Evolutionary conservation across 2,797 vertebrate genomes (phyloP).

Genomic region (Sphenopsis melanotis): DNA sequence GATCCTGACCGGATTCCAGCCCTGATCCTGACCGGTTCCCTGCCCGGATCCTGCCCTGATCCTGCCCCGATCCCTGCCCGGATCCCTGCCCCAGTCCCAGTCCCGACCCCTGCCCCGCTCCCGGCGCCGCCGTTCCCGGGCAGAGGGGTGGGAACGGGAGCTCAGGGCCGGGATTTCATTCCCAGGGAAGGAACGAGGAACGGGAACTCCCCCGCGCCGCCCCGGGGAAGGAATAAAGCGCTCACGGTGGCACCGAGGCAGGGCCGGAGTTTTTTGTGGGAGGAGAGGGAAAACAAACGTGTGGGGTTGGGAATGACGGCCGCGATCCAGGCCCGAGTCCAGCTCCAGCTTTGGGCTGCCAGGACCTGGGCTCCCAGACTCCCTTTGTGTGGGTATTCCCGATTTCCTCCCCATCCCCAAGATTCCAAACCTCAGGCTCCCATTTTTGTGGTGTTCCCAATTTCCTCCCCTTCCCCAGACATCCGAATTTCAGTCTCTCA

Average conservation of each 20-base stretch:
- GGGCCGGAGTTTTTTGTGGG: background rate
- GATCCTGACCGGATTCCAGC: no score
- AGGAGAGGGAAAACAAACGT: fast-evolving
- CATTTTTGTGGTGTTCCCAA: background rate
- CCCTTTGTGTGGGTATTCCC: background rate
- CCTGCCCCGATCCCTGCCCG: background rate
- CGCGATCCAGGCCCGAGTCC: fast-evolving
- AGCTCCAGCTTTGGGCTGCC: background rate
- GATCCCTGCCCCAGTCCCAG: background rate
- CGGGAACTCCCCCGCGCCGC: background rate
- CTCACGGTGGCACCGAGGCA: background rate
- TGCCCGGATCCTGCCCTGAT: no score
- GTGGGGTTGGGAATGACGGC: fast-evolving
- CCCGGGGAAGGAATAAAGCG: constrained; percentile 67
- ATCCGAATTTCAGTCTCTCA: background rate
- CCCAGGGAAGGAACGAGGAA: background rate
- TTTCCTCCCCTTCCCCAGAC: background rate
- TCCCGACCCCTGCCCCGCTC: background rate
- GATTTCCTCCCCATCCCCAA: background rate
- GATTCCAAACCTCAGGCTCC: background rate
- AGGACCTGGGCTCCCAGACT: fast-evolving
- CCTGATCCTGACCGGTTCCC: no score
- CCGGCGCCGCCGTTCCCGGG: background rate
- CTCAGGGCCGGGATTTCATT: background rate
- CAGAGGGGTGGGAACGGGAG: background rate